These are phyloP conservation scores for Eupithecia exiguata DNA, from an alignment of 2,888 invertebrate genomes.

Conservation along the genomic window DNA sequence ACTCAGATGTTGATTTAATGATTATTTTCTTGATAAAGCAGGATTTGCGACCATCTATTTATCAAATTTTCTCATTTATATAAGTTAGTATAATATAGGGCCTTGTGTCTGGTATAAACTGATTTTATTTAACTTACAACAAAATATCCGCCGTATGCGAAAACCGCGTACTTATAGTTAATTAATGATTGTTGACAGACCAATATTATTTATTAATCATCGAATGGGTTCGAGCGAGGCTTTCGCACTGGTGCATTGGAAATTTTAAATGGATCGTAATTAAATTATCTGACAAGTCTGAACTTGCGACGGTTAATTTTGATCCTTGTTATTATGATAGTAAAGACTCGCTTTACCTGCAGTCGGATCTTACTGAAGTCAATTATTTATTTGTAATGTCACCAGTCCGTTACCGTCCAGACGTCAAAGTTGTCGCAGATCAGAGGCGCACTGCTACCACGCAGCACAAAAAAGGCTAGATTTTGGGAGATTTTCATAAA, in stretches of 20 bases:
- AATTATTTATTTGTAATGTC: neutral
- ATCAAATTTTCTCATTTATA: too few relatives aligned
- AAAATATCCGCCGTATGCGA: neutral
- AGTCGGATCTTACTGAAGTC: neutral
- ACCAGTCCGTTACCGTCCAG: neutral
- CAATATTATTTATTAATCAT: neutral
- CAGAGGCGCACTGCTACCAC: too few relatives aligned
- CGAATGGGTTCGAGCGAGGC: neutral
- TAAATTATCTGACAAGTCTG: neutral
- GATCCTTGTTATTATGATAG: neutral
- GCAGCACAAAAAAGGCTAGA: too few relatives aligned
- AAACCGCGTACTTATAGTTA: neutral
- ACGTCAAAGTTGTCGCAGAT: neutral
- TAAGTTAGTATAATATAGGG: too few relatives aligned
- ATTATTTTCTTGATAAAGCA: too few relatives aligned
- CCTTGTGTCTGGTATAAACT: too few relatives aligned
- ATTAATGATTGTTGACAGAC: neutral
- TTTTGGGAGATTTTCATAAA: too few relatives aligned
- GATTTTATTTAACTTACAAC: neutral
- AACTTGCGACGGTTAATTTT: neutral
- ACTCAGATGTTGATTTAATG: too few relatives aligned
- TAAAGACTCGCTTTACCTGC: neutral
- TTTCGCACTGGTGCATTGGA: neutral
- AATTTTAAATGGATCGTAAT: neutral
- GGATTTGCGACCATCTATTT: too few relatives aligned